A percentile compares a stretch with the other conserved stretches of the same genome.
Conservation (phyloP, 2,888 invertebrate genomes). For the Cosmia pyralina region DNA sequence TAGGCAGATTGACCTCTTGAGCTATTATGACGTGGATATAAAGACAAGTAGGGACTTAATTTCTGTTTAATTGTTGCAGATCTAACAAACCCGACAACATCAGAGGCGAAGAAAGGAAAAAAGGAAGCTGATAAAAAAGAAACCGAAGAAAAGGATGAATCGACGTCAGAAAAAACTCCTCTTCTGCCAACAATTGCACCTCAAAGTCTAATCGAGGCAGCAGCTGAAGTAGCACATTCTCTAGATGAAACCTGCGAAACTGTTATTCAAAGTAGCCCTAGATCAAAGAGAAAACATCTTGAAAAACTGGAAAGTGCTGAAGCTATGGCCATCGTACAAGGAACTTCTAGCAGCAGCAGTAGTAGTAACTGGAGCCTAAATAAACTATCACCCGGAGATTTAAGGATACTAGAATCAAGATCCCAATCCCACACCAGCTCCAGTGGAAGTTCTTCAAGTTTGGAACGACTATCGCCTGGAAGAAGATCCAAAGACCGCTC, state of each 20-base stretch:
- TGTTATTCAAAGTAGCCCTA: conserved; percentile 91
- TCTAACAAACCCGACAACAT: conserved; percentile 68
- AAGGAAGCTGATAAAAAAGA: conserved; percentile 70
- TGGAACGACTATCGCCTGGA: conserved; percentile 88
- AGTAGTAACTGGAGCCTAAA: conserved; percentile 90
- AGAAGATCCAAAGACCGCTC: conserved; percentile 88
- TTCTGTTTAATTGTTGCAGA: conserved; percentile 73
- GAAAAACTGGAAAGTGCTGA: conserved; percentile 88
- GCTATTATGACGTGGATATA: background rate
- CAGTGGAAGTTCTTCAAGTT: conserved; percentile 88
- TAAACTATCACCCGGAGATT: conserved; percentile 87
- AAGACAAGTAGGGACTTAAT: background rate
- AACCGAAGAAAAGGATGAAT: conserved; percentile 67
- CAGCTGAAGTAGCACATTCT: conserved; percentile 92
- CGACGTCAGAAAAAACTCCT: conserved; percentile 70
- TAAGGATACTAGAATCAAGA: conserved; percentile 86
- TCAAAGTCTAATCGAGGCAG: conserved; percentile 91
- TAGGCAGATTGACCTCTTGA: too few species aligned
- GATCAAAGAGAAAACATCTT: conserved; percentile 87
- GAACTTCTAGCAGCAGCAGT: conserved; percentile 87
- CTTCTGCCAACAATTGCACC: conserved; percentile 76
- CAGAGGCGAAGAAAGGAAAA: conserved; percentile 69
- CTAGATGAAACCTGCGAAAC: conserved; percentile 93
- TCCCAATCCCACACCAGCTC: conserved; percentile 88
- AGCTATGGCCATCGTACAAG: conserved; percentile 85